Evolutionary conservation across 2,113 vertebrate species (phyloP).

Genomic region (Phrynosoma platyrhinos): DNA sequence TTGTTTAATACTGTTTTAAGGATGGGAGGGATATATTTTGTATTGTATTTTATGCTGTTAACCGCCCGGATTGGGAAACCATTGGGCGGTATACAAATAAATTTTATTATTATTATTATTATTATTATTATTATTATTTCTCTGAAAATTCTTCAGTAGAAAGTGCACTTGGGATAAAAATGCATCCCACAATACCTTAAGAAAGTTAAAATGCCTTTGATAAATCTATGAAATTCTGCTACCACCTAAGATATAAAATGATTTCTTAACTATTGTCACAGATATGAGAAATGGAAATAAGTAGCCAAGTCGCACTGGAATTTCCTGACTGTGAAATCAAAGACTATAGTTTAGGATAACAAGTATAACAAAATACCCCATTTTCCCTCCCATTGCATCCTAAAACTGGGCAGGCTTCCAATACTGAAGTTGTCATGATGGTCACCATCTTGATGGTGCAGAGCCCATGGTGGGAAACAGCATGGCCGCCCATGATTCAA

Average conservation of each 20-base stretch:
- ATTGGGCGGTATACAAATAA: no score
- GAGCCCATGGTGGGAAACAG: not conserved
- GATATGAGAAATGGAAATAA: not conserved
- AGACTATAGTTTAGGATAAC: not conserved
- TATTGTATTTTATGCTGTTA: no score
- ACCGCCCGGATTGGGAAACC: no score
- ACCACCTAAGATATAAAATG: not conserved
- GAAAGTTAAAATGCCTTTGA: not conserved
- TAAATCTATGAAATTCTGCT: not conserved
- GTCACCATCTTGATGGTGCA: not conserved
- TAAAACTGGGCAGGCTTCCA: not conserved
- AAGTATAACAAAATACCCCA: not conserved
- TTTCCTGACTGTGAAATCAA: not conserved
- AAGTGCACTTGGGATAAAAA: not conserved
- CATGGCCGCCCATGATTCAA: not conserved
- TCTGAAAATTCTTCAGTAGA: not conserved
- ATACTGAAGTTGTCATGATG: not conserved
- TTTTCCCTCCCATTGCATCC: not conserved
- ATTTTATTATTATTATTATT: no score
- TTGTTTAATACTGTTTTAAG: no score
- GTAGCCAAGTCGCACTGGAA: not conserved
- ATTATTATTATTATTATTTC: no score
- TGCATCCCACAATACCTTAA: no score
- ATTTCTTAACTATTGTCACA: not conserved
- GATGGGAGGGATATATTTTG: no score